Conservation (phyloP, 2,113 vertebrate genomes). For the Myotis lucifugus region DNA sequence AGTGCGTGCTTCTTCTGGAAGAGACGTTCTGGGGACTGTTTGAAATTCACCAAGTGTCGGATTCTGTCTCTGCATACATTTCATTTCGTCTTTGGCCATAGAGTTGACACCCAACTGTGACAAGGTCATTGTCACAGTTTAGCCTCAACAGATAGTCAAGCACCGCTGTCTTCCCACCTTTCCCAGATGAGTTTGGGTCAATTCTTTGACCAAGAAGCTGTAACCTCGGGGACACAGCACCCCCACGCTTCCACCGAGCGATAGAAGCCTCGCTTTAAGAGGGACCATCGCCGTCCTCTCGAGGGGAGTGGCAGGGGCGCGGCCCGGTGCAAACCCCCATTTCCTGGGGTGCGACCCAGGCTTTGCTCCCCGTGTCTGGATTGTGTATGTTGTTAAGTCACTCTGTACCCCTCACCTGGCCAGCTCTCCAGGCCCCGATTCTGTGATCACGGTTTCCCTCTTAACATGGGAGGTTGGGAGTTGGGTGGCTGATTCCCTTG, state of each 20-base stretch:
- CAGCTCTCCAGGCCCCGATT: neutral
- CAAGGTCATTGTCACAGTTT: neutral
- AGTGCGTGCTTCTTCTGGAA: conserved; percentile 46
- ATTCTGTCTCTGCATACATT: neutral
- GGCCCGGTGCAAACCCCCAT: neutral
- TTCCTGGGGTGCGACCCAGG: neutral
- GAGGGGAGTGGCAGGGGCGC: neutral
- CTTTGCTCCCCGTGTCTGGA: neutral
- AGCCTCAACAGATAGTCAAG: neutral
- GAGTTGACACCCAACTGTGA: neutral
- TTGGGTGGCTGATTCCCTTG: neutral
- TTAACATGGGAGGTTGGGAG: neutral
- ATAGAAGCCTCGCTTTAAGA: neutral
- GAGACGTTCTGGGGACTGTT: conserved; percentile 58
- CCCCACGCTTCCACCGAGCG: neutral
- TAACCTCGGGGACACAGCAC: neutral
- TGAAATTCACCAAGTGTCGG: conserved; percentile 53
- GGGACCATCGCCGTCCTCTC: neutral
- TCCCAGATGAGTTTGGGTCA: neutral
- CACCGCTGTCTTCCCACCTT: accelerated
- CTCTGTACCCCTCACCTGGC: neutral
- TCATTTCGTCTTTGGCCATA: neutral
- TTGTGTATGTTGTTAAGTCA: neutral
- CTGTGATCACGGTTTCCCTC: neutral
- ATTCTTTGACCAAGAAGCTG: neutral